Evolutionary conservation across 2,113 vertebrate genomes (phyloP).

Genomic region (Meles meles): DNA sequence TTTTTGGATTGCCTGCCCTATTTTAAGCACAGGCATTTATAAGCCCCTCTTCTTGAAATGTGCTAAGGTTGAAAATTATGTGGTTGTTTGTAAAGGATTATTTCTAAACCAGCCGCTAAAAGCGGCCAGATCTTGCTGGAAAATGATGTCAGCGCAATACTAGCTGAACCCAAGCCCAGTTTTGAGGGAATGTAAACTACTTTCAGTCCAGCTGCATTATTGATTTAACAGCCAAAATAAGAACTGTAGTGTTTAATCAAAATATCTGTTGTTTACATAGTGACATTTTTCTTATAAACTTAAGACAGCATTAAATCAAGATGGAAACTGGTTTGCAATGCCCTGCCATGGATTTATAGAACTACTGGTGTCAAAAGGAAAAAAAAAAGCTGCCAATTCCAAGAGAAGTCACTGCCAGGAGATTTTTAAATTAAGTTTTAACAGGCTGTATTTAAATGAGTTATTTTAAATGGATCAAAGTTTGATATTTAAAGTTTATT

Average conservation of each 20-base stretch:
- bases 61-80: slow-evolving; percentile 52
- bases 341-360: slow-evolving; percentile 3
- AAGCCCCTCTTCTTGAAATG: slow-evolving; percentile 36
- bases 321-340: slow-evolving; percentile 46
- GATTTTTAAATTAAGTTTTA: neutral
- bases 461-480: neutral
- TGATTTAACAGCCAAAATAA: slow-evolving; percentile 76
- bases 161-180: slow-evolving; percentile 57
- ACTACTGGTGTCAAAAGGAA: slow-evolving; percentile 16
- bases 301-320: slow-evolving; percentile 71
- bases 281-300: slow-evolving; percentile 74
- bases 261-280: slow-evolving; percentile 73
- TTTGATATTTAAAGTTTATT: neutral
- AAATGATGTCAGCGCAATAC: slow-evolving; percentile 69
- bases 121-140: slow-evolving; percentile 58
- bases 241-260: slow-evolving; percentile 75
- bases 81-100: slow-evolving; percentile 43
- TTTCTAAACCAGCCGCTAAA: slow-evolving; percentile 22
- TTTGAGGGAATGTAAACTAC: slow-evolving; percentile 73
- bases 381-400: neutral
- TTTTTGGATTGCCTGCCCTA: slow-evolving; percentile 39
- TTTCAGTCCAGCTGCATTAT: slow-evolving; percentile 64
- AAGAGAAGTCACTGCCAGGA: neutral
- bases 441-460: neutral
- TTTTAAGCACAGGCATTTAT: slow-evolving; percentile 40